These are phyloP conservation scores for Cossypha niveicapilla DNA, from an alignment of 2,797 vertebrate species.

Conservation along the genomic window DNA sequence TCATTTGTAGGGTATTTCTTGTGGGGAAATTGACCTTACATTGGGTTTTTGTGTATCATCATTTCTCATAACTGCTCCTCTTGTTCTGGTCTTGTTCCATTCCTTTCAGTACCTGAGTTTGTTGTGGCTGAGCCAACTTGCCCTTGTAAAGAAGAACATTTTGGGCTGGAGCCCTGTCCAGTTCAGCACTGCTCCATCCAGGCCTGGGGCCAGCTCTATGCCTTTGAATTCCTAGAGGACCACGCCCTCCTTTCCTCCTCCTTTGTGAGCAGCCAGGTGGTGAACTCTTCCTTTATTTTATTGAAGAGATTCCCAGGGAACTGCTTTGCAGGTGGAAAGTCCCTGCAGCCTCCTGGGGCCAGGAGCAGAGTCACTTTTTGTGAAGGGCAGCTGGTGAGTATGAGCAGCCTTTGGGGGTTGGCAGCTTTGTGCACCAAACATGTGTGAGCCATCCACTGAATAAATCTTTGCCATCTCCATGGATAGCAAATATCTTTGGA, in stretches of 20 bases:
- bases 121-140: slow-evolving; percentile 46
- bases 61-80: not conserved
- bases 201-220: slow-evolving; percentile 3
- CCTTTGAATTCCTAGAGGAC: slow-evolving; percentile 23
- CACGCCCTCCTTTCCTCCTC: slow-evolving; percentile 5
- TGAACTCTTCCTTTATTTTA: slow-evolving; percentile 42
- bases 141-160: not conserved
- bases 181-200: slow-evolving; percentile 15
- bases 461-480: not conserved
- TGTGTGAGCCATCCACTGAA: not conserved
- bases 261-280: slow-evolving; percentile 7
- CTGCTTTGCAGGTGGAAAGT: slow-evolving; percentile 45
- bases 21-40: not conserved
- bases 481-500: not conserved
- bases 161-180: not conserved
- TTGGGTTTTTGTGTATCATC: not conserved
- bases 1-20: not conserved
- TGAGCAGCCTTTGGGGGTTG: not conserved
- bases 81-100: not conserved
- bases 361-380: slow-evolving; percentile 53
- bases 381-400: slow-evolving; percentile 67
- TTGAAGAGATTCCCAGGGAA: slow-evolving; percentile 9
- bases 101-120: slow-evolving; percentile 32
- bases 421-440: not conserved
- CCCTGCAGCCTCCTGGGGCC: not conserved